A percentile compares a stretch with the other conserved stretches of the same genome.
phyloP scores from a whole-genome alignment of 2,113 vertebrate genomes.

The Arenaria interpres region DNA sequence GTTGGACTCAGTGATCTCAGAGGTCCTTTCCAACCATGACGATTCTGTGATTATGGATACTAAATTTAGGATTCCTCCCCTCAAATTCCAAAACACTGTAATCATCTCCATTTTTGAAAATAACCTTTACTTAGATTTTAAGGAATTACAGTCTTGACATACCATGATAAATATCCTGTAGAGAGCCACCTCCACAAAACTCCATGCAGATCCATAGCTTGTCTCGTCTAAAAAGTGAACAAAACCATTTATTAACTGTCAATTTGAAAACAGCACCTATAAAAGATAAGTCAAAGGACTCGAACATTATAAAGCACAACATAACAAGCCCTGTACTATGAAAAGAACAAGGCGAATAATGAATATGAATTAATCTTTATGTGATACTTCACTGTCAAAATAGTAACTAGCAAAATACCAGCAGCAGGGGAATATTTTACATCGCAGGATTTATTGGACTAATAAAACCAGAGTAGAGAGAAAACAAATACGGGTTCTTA shows the following conservation, averaged over 20 bases:
- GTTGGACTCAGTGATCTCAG: no score
- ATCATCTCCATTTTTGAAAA: background rate
- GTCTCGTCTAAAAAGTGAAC: conserved; percentile 85
- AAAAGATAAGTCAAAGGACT: background rate
- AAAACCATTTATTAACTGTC: conserved; percentile 43
- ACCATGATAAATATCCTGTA: conserved; percentile 95
- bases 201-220: conserved; percentile 99
- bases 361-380: background rate
- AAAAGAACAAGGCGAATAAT: background rate
- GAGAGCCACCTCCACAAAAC: conserved; percentile 92
- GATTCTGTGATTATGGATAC: background rate
- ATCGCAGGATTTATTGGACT: background rate
- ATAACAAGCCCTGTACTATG: background rate
- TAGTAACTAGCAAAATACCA: background rate
- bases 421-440: background rate
- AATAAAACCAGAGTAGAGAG: background rate
- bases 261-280: background rate
- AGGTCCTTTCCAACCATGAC: no score
- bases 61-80: background rate
- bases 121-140: conserved; percentile 6
- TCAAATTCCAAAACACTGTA: background rate
- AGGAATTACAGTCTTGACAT: conserved; percentile 46
- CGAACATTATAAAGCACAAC: background rate
- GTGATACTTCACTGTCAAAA: background rate
- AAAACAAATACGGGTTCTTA: background rate